Base-by-base conservation (phyloP, 2,113 vertebrate genomes). In the Anhinga rufa region DNA sequence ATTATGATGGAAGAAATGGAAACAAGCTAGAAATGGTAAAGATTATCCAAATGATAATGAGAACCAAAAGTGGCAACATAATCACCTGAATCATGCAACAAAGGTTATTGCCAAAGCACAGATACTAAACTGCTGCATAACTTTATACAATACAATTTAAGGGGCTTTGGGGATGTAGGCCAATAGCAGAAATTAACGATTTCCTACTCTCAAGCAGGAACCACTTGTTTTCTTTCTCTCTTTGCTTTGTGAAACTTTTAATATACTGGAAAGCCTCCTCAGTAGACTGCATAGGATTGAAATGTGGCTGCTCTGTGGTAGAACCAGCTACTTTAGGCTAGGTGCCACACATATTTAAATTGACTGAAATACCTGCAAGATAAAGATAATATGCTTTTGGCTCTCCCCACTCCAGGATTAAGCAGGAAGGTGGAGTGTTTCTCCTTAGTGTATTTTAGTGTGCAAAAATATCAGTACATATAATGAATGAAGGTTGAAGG, bases 1-100 rank as follows among this genome's bases (percentile, higher is more conserved):
- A 94, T 95, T 82, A 65, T 42, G 60, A 79, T 70, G 31, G 91
- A 64, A 95, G 74, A 95, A 95, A 88, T 90, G 77, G 83, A 97
- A 97, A 96, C 58, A 93, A 82, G 28, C 28, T 93, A 86, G 65
- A 93, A 96, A 92, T 55, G n/a, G 42, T 78, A 58, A 95, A 94
- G 68, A 93, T 83, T 89, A 44, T 17, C 60, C 38, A 91, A 84
- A 76, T 46, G 38, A 71, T 87, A 93, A 91, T 90, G 88, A 90
- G 69, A 57, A 86, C 40, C 57, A 72, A 64, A 90, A 86, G 49
- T 40, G 32, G 26, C 32, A 54, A 87, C 18, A 58, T 57, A 92
- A 76, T 68, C 40, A 76, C 28, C 48, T 78, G 60, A 83, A 77
- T 80, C 40, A 61, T 16, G 7, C 44, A 86, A 75, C 52, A 86